Percentiles rank a stretch among this genome's conserved stretches.
These are phyloP conservation scores for Tenthredo scrophulariae DNA, from an alignment of 2,888 invertebrate species.

Conservation along the genomic window DNA sequence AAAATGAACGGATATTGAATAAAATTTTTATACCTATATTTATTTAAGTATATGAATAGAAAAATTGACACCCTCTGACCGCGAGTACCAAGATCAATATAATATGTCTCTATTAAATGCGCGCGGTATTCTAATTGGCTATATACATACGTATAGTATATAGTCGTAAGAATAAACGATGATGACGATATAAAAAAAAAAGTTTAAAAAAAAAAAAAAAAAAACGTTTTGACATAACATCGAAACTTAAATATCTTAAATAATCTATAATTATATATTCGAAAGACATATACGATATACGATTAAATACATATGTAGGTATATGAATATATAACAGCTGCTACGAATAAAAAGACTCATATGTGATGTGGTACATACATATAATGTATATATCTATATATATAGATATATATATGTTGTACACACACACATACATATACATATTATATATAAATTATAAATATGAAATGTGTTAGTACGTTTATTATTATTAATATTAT, in stretches of 20 bases:
- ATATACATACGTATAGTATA: background rate
- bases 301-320: too few species aligned
- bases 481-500: constrained; percentile 10
- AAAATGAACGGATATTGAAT: background rate
- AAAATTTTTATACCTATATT: background rate
- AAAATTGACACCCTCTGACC: background rate
- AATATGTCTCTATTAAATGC: background rate
- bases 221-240: background rate
- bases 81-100: background rate
- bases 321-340: too few species aligned
- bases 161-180: background rate
- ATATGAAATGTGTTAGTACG: background rate
- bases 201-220: background rate
- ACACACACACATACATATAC: background rate
- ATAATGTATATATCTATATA: background rate
- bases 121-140: background rate
- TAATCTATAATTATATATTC: background rate
- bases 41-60: background rate
- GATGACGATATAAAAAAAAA: background rate
- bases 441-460: background rate
- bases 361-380: background rate
- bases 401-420: background rate
- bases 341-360: too few species aligned
- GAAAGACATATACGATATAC: background rate
- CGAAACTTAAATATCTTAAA: background rate